These are phyloP conservation scores for Leptinotarsa texana DNA, from an alignment of 1,140 invertebrate species.

Conservation along the genomic window DNA sequence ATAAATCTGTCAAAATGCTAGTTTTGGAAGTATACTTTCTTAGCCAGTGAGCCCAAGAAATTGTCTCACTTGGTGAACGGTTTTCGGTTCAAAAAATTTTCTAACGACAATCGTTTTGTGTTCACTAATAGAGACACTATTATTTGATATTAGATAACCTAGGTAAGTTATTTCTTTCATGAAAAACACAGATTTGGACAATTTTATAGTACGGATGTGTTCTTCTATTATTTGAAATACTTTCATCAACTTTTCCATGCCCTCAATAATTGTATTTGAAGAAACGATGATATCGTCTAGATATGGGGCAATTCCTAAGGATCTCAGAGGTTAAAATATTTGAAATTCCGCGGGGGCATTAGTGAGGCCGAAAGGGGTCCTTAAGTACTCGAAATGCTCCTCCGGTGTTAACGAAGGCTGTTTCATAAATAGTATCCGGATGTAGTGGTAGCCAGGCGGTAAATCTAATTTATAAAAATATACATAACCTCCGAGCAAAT, in stretches of 20 bases:
- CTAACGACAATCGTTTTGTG: no score
- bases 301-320: slow-evolving; percentile 35
- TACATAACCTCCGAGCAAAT: slow-evolving; percentile 9
- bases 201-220: no score
- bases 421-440: neutral
- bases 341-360: slow-evolving; percentile 9
- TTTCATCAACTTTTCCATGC: slow-evolving; percentile 7
- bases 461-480: neutral
- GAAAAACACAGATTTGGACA: no score
- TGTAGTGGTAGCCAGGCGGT: neutral
- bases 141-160: no score
- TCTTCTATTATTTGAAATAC: slow-evolving; percentile 23
- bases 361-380: neutral
- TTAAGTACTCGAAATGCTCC: slow-evolving; percentile 1
- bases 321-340: slow-evolving; percentile 14
- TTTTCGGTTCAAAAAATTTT: no score
- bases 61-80: no score
- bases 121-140: no score
- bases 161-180: no score
- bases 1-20: no score
- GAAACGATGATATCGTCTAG: slow-evolving; percentile 56
- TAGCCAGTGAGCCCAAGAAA: no score
- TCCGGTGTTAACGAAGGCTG: slow-evolving; percentile 10
- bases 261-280: slow-evolving; percentile 13
- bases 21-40: no score